Conservation (phyloP, 1,140 invertebrate genomes). For the Drosophila malerkotliana region DNA sequence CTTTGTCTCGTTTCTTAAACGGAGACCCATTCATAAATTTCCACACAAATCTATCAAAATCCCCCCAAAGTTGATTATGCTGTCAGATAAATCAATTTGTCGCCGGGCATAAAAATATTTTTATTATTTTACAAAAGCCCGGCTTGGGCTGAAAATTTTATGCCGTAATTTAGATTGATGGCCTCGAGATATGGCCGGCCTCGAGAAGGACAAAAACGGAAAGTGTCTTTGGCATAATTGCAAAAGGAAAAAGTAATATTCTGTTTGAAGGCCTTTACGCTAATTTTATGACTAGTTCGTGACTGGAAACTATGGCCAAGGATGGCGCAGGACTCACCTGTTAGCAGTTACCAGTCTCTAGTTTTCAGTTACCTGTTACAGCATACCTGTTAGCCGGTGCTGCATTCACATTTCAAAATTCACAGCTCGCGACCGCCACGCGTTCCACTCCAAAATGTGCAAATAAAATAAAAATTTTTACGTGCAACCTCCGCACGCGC, state of each 20-base stretch:
- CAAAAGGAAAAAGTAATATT: constrained; percentile 21
- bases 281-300: constrained; percentile 73
- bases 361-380: constrained; percentile 29
- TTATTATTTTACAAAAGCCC: constrained; percentile 54
- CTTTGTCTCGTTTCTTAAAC: constrained; percentile 24
- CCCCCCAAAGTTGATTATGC: constrained; percentile 43
- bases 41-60: constrained; percentile 61
- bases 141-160: constrained; percentile 41
- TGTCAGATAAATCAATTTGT: constrained; percentile 75
- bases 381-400: constrained; percentile 45
- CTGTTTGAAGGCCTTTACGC: constrained; percentile 24
- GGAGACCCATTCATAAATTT: constrained; percentile 47
- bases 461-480: constrained; percentile 70
- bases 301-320: constrained; percentile 43
- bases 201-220: constrained; percentile 20
- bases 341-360: constrained; percentile 41
- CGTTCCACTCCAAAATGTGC: constrained; percentile 47
- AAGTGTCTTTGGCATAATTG: constrained; percentile 61
- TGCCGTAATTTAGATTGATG: constrained; percentile 73
- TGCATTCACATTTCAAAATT: constrained; percentile 38
- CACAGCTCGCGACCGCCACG: constrained; percentile 48
- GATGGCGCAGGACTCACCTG: constrained; percentile 32
- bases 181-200: constrained; percentile 19
- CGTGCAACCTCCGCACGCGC: constrained; percentile 60
- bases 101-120: constrained; percentile 68